Evolutionary conservation across 2,113 vertebrate species (phyloP).

Genomic region (Camarhynchus parvulus): DNA sequence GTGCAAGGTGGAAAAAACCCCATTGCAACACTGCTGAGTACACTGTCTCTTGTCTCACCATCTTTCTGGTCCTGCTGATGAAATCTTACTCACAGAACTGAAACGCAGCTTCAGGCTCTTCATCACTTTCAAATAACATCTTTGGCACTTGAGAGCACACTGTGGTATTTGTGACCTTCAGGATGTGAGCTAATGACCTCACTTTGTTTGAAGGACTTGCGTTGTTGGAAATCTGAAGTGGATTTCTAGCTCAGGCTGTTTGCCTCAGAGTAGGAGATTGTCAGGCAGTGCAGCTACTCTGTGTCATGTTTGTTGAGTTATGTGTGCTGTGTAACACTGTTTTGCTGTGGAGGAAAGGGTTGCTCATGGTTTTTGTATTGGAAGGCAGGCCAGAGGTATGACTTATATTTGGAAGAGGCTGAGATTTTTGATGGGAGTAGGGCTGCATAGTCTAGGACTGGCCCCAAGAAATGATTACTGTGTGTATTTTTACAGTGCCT

Average conservation of each 20-base stretch:
- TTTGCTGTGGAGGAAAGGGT: not conserved
- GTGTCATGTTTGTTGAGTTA: not conserved
- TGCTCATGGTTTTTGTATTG: not conserved
- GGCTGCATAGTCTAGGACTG: not conserved
- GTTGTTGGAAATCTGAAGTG: not conserved
- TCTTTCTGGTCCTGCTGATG: not conserved
- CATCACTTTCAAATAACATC: not conserved
- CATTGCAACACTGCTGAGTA: accelerated
- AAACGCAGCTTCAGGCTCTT: not conserved
- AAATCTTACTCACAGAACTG: not conserved
- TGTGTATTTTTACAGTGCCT: conserved; percentile 24
- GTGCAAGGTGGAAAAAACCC: not conserved
- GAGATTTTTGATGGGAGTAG: not conserved
- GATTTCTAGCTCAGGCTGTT: not conserved
- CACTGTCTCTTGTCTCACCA: not conserved
- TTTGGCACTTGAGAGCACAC: not conserved
- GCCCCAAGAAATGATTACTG: conserved; percentile 4
- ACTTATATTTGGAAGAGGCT: conserved; percentile 39
- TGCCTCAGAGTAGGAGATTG: not conserved
- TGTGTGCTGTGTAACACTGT: not conserved
- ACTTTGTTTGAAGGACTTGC: not conserved
- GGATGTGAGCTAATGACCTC: not conserved
- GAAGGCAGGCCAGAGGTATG: conserved; percentile 39
- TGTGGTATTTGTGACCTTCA: not conserved
- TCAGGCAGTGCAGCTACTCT: not conserved